A percentile compares a stretch with the other conserved stretches of the same genome.
phyloP scores from a whole-genome alignment of 2,888 invertebrate genomes.

The Oxytorus armatus region DNA sequence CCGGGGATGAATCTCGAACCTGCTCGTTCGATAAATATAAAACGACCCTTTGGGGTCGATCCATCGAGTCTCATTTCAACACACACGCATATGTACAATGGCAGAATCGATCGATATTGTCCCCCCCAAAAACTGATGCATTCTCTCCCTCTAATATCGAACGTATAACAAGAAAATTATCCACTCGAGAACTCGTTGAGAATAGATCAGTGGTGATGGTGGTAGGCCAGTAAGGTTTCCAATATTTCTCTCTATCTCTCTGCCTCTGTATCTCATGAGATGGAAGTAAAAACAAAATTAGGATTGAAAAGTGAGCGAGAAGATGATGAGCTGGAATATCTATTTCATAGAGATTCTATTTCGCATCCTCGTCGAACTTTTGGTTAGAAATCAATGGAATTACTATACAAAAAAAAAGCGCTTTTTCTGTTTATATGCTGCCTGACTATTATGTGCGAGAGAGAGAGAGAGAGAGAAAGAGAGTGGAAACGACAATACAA shows the following conservation, averaged over 20 bases:
- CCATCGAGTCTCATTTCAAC: slow-evolving; percentile 43
- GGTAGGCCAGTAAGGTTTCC: slow-evolving; percentile 51
- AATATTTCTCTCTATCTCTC: slow-evolving; percentile 60
- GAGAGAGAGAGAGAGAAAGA: slow-evolving; percentile 9
- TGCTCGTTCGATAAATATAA: slow-evolving; percentile 51
- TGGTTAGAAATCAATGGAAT: slow-evolving; percentile 31
- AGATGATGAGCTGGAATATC: slow-evolving; percentile 1
- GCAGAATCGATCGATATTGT: slow-evolving; percentile 44
- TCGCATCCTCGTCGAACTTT: slow-evolving; percentile 31
- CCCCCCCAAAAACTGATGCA: slow-evolving; percentile 28
- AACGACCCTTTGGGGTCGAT: slow-evolving; percentile 45
- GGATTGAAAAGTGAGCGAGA: slow-evolving; percentile 33
- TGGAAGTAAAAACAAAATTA: background rate
- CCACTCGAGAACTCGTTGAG: slow-evolving; percentile 79
- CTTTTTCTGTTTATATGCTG: background rate
- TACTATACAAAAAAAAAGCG: slow-evolving; percentile 20
- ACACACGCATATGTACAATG: slow-evolving; percentile 48
- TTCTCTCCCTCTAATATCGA: slow-evolving; percentile 77
- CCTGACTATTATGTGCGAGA: background rate
- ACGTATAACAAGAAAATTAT: slow-evolving; percentile 84
- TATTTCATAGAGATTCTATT: slow-evolving; percentile 16
- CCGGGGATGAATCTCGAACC: slow-evolving; percentile 70
- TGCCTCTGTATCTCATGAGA: slow-evolving; percentile 39
- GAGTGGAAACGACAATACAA: slow-evolving; percentile 73
- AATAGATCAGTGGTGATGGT: slow-evolving; percentile 68